Evolutionary conservation across 2,113 vertebrate genomes (phyloP).

Genomic region (Grammomys dolichurus): DNA sequence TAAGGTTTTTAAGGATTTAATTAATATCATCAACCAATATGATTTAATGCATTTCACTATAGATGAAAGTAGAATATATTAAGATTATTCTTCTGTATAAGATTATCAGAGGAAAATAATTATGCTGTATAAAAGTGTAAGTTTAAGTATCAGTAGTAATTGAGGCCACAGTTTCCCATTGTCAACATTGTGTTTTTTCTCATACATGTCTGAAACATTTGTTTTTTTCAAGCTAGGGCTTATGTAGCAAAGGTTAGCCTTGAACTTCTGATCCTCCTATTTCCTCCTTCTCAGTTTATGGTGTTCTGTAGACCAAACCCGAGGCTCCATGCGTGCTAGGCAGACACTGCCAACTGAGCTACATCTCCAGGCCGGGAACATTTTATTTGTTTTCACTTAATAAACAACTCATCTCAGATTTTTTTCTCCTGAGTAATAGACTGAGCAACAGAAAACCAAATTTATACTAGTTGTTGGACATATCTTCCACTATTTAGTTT

Average conservation of each 20-base stretch:
- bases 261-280: not conserved
- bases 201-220: not conserved
- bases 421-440: constrained; percentile 40
- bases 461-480: not conserved
- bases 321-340: not conserved
- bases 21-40: not conserved
- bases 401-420: not conserved
- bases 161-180: not conserved
- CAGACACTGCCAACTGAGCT: not conserved
- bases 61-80: not conserved
- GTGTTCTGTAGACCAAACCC: not conserved
- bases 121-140: not conserved
- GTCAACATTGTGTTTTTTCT: not conserved
- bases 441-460: not conserved
- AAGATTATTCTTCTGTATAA: not conserved
- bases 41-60: not conserved
- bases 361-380: not conserved
- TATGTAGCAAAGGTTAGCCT: not conserved
- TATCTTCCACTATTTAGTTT: not conserved
- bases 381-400: not conserved
- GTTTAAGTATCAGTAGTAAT: not conserved
- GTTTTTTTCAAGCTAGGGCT: not conserved
- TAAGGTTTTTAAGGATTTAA: not conserved
- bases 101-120: not conserved
- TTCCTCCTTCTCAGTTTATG: not conserved